Conservation (phyloP, 1,140 invertebrate species). For the Uloborus diversus region DNA sequence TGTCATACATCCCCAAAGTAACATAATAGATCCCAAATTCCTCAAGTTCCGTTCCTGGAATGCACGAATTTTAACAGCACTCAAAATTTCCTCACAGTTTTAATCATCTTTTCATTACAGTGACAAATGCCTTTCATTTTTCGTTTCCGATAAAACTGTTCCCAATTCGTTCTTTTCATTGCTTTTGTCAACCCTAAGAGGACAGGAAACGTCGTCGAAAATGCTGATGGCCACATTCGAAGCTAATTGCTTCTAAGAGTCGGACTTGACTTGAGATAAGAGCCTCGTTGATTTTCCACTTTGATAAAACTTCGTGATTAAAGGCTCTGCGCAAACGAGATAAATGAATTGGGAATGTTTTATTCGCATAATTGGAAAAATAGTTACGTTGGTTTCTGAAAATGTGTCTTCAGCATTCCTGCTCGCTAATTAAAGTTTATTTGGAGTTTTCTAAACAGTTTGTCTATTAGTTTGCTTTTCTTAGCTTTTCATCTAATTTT, state of each 20-base stretch:
- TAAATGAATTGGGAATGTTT: neutral
- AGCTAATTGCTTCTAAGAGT: conserved; percentile 20
- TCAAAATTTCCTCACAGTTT: conserved; percentile 27
- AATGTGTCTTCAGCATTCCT: neutral
- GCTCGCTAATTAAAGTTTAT: neutral
- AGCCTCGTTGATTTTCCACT: conserved; percentile 1
- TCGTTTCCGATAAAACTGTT: conserved; percentile 19
- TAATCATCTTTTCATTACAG: conserved; percentile 39
- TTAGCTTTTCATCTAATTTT: neutral
- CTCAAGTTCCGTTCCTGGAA: neutral
- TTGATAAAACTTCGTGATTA: conserved; percentile 19
- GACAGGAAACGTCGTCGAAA: neutral
- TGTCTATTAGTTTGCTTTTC: neutral
- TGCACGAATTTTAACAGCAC: neutral
- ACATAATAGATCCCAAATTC: no score
- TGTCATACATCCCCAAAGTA: no score
- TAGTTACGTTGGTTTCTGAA: no score
- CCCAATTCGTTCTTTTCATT: neutral
- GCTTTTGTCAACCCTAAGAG: neutral
- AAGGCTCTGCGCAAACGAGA: neutral
- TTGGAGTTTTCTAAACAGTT: neutral
- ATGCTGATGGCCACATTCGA: conserved; percentile 20
- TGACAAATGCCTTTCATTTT: conserved; percentile 18
- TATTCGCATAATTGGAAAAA: no score
- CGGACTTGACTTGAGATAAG: conserved; percentile 1